Evolutionary conservation across 2,888 invertebrate species (phyloP), one percentile per base, ranked within the genome.

Genomic region (Drosophila recens): DNA sequence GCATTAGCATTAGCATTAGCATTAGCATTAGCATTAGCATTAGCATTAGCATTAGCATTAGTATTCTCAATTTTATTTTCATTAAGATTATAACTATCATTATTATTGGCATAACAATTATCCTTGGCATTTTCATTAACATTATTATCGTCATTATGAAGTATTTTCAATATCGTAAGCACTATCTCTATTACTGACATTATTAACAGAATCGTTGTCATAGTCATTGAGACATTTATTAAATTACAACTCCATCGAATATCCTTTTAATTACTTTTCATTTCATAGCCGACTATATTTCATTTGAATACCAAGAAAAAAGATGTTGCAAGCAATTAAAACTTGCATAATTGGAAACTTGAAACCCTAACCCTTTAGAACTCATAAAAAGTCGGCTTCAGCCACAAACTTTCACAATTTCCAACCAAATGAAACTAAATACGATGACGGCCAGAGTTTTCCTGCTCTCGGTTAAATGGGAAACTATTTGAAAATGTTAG

Each of bases 401-500:
- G 10, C 27, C 67, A 43, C 27, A 36, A 59, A 66, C 45, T 57
- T 54, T 23, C n/a, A 42, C 30, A 40, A 56, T 34, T 71, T 72
- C 27, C 43, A 51, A 23, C 23, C 38, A 61, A 74, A 57, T 61
- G 66, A 70, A 73, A 78, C 58, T 52, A 17, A 53, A 51, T 67
- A 49, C 40, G 52, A 20, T 10, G 15, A 36, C 17, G 23, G 48
- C 45, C 2, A 4, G 13, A 43, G 49, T 54, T 61, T 54, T 20
- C 51, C 13, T 5, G 10, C 6, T 13, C 51, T 6, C n/a, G 51
- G 15, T 67, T 6, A 20, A 13, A 57, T 43, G 40, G 38, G 67
- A 65, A 69, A 51, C 63, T 66, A 76, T 70, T 59, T 65, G 48
- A 62, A 59, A 59, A 57, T 73, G 67, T 57, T 63, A 13, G 46